Conservation (phyloP, 2,888 invertebrate species). For the Pomacea canaliculata region DNA sequence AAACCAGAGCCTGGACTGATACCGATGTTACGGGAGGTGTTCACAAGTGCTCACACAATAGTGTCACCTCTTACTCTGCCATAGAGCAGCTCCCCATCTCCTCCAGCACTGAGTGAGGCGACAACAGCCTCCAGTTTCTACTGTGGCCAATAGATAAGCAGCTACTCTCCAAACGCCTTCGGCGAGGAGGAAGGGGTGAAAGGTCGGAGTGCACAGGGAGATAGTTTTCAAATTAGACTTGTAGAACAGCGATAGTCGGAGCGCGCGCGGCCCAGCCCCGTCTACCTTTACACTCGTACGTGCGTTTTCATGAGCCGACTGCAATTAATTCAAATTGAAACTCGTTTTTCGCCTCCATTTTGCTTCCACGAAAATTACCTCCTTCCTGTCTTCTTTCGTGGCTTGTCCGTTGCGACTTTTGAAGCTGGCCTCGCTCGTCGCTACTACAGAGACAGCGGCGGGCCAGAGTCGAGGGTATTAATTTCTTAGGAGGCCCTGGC, state of each 20-base stretch:
- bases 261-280: slow-evolving; percentile 7
- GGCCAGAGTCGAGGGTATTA: not conserved
- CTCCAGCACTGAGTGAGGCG: no score
- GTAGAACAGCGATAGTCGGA: slow-evolving; percentile 26
- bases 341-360: slow-evolving; percentile 30
- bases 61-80: no score
- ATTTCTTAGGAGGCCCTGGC: no score
- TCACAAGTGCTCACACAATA: no score
- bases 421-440: not conserved
- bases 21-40: no score
- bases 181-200: slow-evolving; percentile 6
- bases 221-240: slow-evolving; percentile 30
- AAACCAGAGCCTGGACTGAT: no score
- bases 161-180: not conserved
- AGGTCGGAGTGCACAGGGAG: slow-evolving; percentile 10
- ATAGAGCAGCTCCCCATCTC: no score
- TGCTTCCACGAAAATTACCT: slow-evolving; percentile 29
- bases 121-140: no score
- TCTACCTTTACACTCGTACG: slow-evolving; percentile 27
- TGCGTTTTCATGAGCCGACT: slow-evolving; percentile 17
- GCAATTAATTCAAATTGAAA: slow-evolving; percentile 37
- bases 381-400: slow-evolving; percentile 28
- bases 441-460: not conserved
- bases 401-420: slow-evolving; percentile 11
- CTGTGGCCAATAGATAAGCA: not conserved